Conservation (phyloP, 2,113 vertebrate genomes). For the Sebastes fasciatus region DNA sequence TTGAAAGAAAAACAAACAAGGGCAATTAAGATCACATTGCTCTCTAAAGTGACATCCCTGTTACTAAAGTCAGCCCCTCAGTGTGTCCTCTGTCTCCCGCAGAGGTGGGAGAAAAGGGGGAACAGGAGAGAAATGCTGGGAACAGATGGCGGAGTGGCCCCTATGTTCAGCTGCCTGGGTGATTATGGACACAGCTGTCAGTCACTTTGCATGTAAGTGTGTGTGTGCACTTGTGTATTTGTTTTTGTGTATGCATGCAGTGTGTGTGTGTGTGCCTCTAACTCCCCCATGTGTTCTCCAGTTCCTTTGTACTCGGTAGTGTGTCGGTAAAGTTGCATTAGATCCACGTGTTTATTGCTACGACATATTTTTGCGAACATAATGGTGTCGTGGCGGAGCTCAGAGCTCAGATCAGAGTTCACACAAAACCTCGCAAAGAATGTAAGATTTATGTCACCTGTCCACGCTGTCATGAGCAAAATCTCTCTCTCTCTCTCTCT, state of each 20-base stretch:
- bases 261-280: not conserved
- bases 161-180: conserved; percentile 71
- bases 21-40: conserved; percentile 63
- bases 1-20: conserved; percentile 7
- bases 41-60: conserved; percentile 43
- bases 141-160: conserved; percentile 81
- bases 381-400: conserved; percentile 14
- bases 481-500: not conserved
- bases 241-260: conserved; percentile 4
- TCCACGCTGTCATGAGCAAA: conserved; percentile 4
- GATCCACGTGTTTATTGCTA: conserved; percentile 42
- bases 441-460: conserved; percentile 41
- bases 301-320: conserved; percentile 41
- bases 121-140: conserved; percentile 23
- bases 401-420: conserved; percentile 46
- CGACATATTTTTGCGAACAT: conserved; percentile 8
- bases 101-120: conserved; percentile 46
- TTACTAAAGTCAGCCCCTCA: conserved; percentile 46
- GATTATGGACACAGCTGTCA: conserved; percentile 84
- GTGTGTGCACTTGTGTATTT: conserved; percentile 10
- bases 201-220: conserved; percentile 63
- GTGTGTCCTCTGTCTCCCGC: conserved; percentile 52
- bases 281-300: conserved; percentile 22
- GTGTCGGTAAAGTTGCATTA: conserved; percentile 6
- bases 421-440: conserved; percentile 32